A percentile compares a stretch with the other conserved stretches of the same genome.
Evolutionary conservation across 2,797 vertebrate genomes (phyloP).

Genomic region (Pseudochirops cupreus): DNA sequence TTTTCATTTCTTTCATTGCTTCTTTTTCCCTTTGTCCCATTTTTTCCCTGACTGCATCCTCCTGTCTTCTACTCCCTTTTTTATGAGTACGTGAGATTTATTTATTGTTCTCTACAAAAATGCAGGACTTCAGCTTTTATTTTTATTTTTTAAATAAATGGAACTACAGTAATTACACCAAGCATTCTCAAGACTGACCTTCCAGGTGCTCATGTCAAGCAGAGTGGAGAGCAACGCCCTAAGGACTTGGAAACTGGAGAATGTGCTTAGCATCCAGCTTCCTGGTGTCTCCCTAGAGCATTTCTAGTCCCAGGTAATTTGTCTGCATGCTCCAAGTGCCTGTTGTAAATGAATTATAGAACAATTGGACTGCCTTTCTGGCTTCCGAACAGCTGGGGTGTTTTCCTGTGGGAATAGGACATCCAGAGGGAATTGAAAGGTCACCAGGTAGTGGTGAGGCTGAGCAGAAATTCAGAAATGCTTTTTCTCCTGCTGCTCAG

Average conservation of each 20-base stretch:
- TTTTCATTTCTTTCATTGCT: not conserved
- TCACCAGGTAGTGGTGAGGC: not conserved
- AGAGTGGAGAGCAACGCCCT: not conserved
- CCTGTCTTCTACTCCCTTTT: not conserved
- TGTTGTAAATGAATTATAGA: constrained; percentile 1
- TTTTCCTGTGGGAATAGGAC: not conserved
- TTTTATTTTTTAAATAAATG: not conserved
- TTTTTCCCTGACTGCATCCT: not conserved
- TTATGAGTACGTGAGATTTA: not conserved
- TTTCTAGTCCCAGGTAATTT: not conserved
- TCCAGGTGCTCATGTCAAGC: not conserved
- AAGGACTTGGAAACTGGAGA: not conserved
- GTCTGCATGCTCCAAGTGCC: not conserved
- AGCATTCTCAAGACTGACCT: not conserved
- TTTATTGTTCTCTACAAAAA: not conserved
- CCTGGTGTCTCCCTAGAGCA: not conserved
- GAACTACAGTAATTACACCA: not conserved
- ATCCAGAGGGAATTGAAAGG: not conserved
- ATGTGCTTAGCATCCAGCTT: not conserved
- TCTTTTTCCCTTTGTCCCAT: not conserved
- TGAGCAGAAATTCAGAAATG: not conserved
- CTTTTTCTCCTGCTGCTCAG: not conserved
- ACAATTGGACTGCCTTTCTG: not conserved
- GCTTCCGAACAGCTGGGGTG: not conserved
- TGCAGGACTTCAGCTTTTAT: not conserved